Evolutionary conservation across 2,113 vertebrate species (phyloP).

Genomic region (Pampusana beccarii): DNA sequence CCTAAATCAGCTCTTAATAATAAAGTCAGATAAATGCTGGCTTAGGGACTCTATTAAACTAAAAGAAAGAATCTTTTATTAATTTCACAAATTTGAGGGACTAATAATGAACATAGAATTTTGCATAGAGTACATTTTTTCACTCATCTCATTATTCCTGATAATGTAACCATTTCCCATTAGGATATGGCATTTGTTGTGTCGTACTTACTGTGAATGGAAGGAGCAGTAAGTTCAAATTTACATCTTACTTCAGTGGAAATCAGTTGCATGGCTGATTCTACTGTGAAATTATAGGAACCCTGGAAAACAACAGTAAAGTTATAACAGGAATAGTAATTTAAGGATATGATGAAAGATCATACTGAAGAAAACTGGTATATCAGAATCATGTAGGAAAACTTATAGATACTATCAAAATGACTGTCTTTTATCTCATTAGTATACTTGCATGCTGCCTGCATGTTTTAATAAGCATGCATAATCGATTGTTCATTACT

Average conservation of each 20-base stretch:
- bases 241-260: neutral
- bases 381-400: neutral
- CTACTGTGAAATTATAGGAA: neutral
- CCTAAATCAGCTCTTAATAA: neutral
- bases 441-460: neutral
- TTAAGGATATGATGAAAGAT: neutral
- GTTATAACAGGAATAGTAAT: neutral
- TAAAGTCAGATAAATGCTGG: neutral
- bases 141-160: neutral
- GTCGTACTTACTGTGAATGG: neutral
- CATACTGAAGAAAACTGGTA: neutral
- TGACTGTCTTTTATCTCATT: neutral
- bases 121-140: neutral
- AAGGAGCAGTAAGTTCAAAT: neutral
- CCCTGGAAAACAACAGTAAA: neutral
- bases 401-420: neutral
- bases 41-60: neutral
- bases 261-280: neutral
- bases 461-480: neutral
- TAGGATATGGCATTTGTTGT: neutral
- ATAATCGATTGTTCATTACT: neutral
- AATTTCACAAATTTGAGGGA: neutral
- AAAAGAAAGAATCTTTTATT: neutral
- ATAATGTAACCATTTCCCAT: neutral
- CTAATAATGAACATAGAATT: neutral